These are phyloP conservation scores for Scyliorhinus canicula DNA, from an alignment of 2,797 vertebrate species.

Conservation along the genomic window DNA sequence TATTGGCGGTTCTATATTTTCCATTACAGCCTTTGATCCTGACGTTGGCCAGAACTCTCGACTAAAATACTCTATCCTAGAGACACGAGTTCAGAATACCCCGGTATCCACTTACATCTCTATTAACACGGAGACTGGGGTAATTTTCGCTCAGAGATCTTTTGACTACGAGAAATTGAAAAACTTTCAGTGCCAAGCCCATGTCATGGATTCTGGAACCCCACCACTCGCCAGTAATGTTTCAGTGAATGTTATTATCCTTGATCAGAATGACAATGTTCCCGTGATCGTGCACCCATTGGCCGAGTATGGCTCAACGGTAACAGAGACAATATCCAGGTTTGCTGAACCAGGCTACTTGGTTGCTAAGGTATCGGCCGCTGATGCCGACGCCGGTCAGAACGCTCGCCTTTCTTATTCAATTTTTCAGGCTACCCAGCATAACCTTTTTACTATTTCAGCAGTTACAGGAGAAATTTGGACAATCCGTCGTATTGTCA, in stretches of 20 bases:
- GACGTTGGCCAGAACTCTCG: constrained; percentile 52
- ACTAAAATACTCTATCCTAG: constrained; percentile 53
- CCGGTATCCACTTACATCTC: constrained; percentile 47
- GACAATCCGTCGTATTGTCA: constrained; percentile 37
- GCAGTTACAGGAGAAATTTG: constrained; percentile 37
- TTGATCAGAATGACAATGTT: constrained; percentile 49
- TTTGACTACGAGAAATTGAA: constrained; percentile 55
- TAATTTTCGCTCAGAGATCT: constrained; percentile 46
- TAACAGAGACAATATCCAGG: background rate
- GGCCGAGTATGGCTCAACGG: constrained; percentile 12
- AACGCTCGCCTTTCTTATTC: constrained; percentile 46
- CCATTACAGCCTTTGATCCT: constrained; percentile 47
- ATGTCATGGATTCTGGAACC: constrained; percentile 45
- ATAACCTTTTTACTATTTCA: constrained; percentile 39
- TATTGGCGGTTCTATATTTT: constrained; percentile 42
- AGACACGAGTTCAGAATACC: constrained; percentile 43
- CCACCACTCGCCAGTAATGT: constrained; percentile 45
- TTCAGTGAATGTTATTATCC: constrained; percentile 46
- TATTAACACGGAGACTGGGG: constrained; percentile 48
- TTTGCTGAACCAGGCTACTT: background rate
- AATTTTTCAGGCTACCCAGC: constrained; percentile 47
- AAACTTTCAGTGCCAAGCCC: constrained; percentile 44
- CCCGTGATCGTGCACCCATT: constrained; percentile 32
- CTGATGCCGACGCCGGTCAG: background rate
- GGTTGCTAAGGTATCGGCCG: background rate